Base-by-base conservation (phyloP, 2,888 invertebrate genomes). In the Perdita meconis region DNA sequence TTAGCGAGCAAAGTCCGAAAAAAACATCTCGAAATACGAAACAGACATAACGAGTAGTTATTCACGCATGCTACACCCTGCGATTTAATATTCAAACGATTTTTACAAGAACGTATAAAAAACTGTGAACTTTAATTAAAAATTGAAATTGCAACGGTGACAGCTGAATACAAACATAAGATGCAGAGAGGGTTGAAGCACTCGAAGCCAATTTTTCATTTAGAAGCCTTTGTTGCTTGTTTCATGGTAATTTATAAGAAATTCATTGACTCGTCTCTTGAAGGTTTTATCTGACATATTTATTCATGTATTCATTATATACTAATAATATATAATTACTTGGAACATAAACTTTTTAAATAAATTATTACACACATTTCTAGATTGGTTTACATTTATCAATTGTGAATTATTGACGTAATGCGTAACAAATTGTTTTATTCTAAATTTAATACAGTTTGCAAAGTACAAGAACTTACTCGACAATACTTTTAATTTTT, bases 191-290 rank as follows among this genome's bases (percentile, higher is more conserved):
- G 99, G 19, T 97, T 96, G 87, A 99, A 99, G 93, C 95, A 99
- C 16, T 97, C 96, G 87, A 99, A 99, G 93, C 95, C 97, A 24
- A 98, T 99, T 87, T 98, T 98, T 89, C 99, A 99, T 92, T 93
- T 99, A 64, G 99, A 99, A 93, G 98, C 98, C 1, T 99, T 99
- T 93, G 96, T 98, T 57, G 98, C 98, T 0, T 96, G 97, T 87
- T 99, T 99, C 92, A 99, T 99, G 99, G 95, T 96, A 40, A 95
- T 98, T 84, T 98, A 98, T 91, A 97, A 97, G 89, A 95, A 96
- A 87, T 98, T 97, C 91, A 94, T 97, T 91, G 97, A 97, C 90
- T 95, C 96, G 87, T 94, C 95, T 24, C 90, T 96, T 83, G 94
- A 94, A 66, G 95, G 93, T 88, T 94, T 93, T 59, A 94, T 59